Percentiles rank a stretch among this genome's conserved stretches.
Conservation (phyloP, 2,113 vertebrate genomes). For the Melanerpes formicivorus region DNA sequence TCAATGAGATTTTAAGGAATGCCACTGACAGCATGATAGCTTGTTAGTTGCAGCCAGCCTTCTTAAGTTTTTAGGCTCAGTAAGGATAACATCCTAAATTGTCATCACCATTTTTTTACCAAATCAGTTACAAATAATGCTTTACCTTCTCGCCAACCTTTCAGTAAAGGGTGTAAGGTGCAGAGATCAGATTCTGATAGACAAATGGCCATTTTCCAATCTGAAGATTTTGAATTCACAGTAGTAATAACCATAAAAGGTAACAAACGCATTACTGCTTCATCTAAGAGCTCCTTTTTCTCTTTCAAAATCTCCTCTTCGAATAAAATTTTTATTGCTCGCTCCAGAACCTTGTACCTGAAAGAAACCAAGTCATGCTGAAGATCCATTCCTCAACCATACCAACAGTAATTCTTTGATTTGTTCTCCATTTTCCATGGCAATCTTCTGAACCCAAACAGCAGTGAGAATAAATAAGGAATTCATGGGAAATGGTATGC, state of each 20-base stretch:
- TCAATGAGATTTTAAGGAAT: background rate
- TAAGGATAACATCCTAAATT: background rate
- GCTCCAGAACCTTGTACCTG: conserved; percentile 83
- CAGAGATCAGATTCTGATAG: conserved; percentile 80
- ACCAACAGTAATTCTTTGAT: background rate
- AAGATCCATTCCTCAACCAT: background rate
- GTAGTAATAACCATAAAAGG: conserved; percentile 83
- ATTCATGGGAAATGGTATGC: background rate
- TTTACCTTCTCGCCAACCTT: conserved; percentile 87
- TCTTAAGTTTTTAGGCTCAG: background rate
- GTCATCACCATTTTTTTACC: background rate
- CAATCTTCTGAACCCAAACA: background rate
- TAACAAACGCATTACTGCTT: conserved; percentile 77
- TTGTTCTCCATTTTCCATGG: background rate
- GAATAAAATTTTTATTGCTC: conserved; percentile 76
- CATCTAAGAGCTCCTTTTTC: conserved; percentile 64
- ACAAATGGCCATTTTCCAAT: conserved; percentile 74
- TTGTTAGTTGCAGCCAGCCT: background rate
- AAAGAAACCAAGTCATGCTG: background rate
- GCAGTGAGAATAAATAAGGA: background rate
- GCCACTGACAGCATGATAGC: background rate
- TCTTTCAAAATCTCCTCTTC: conserved; percentile 68
- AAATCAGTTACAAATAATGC: background rate
- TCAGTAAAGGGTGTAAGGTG: conserved; percentile 82
- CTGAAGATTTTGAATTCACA: conserved; percentile 65